Conservation (phyloP, 2,888 invertebrate species). For the Julus scandinavius region DNA sequence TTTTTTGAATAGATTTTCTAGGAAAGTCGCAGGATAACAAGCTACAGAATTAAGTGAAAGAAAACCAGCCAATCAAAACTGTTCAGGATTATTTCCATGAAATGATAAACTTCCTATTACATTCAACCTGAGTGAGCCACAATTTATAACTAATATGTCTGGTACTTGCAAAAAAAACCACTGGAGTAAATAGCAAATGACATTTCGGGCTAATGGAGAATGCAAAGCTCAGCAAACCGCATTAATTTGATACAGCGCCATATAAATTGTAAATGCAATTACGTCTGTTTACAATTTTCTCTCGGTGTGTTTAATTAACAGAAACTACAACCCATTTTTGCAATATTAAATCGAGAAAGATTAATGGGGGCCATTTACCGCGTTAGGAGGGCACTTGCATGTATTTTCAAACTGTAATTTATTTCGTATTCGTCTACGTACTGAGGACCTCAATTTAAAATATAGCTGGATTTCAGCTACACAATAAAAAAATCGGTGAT, state of each 20-base stretch:
- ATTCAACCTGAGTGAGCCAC: neutral
- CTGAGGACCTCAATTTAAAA: neutral
- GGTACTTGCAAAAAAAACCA: neutral
- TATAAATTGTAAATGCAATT: constrained; percentile 29
- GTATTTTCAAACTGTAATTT: neutral
- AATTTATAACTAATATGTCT: neutral
- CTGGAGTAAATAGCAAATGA: neutral
- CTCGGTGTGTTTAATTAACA: constrained; percentile 29
- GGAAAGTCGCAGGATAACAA: too few relatives aligned
- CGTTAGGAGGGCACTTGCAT: neutral
- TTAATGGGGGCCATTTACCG: neutral
- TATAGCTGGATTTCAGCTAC: neutral
- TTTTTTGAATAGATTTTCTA: too few relatives aligned
- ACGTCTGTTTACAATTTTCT: neutral
- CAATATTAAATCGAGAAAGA: constrained; percentile 19
- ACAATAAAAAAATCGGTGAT: too few relatives aligned
- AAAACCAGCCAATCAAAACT: too few relatives aligned
- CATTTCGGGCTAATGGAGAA: neutral
- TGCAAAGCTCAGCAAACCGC: neutral
- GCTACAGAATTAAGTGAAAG: too few relatives aligned
- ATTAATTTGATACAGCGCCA: neutral
- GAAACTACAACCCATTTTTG: neutral
- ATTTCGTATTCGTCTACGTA: neutral
- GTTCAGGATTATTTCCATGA: neutral
- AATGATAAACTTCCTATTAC: constrained; percentile 10